Evolutionary conservation across 2,113 vertebrate genomes (phyloP).

Genomic region (Mystacornis crossleyi): DNA sequence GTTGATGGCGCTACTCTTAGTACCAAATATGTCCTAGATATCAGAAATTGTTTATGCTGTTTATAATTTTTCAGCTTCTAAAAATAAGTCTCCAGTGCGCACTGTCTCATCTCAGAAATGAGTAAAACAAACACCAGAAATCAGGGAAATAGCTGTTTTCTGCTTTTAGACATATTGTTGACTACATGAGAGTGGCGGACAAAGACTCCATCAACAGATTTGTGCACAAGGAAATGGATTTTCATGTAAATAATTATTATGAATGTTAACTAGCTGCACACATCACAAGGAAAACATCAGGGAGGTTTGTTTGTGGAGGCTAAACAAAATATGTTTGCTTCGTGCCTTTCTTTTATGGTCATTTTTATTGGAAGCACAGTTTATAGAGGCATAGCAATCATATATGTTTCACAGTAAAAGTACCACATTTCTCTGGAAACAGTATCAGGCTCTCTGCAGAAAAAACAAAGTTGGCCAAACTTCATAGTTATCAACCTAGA

Average conservation of each 20-base stretch:
- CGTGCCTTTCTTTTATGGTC: background rate
- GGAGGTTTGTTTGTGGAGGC: background rate
- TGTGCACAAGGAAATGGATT: background rate
- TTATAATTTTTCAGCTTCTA: background rate
- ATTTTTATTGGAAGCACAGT: background rate
- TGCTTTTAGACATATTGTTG: background rate
- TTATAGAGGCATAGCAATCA: background rate
- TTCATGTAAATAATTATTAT: background rate
- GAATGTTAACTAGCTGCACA: background rate
- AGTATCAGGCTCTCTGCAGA: background rate
- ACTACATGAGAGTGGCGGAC: background rate
- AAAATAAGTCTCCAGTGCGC: background rate
- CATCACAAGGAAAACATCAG: background rate
- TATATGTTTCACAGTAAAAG: background rate
- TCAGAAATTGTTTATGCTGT: background rate
- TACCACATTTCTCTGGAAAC: background rate
- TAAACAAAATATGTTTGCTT: constrained; percentile 3
- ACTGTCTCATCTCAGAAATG: background rate
- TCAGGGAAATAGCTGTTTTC: background rate
- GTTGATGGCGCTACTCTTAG: background rate
- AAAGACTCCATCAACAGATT: background rate
- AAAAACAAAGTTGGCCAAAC: background rate
- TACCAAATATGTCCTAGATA: background rate
- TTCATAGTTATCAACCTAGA: background rate
- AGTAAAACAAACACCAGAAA: background rate